A percentile compares a stretch with the other conserved stretches of the same genome.
Evolutionary conservation across 1,140 invertebrate genomes (phyloP).

Genomic region (Panulirus ornatus): DNA sequence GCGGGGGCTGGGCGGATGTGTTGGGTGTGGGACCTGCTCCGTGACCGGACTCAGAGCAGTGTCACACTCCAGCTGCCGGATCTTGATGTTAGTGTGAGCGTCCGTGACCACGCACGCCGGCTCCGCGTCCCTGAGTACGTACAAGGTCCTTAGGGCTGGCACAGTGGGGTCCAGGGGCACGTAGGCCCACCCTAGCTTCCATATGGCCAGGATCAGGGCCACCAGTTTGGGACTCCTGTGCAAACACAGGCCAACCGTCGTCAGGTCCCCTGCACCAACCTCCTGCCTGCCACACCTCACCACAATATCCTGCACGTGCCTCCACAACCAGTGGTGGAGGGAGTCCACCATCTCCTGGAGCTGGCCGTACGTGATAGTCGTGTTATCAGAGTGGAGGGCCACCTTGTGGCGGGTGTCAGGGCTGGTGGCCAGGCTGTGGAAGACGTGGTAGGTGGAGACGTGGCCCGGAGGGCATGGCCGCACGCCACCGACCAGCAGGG

Average conservation of each 20-base stretch:
- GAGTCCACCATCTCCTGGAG: slow-evolving; percentile 48
- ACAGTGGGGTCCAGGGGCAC: slow-evolving; percentile 88
- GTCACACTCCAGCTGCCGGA: slow-evolving; percentile 43
- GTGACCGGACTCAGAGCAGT: neutral
- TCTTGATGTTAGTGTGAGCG: slow-evolving; percentile 35
- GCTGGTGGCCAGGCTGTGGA: slow-evolving; percentile 51
- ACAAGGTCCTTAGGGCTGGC: slow-evolving; percentile 85
- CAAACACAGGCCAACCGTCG: slow-evolving; percentile 81
- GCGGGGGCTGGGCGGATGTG: neutral
- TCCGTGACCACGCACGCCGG: slow-evolving; percentile 86
- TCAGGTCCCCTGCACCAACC: neutral
- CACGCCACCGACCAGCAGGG: slow-evolving; percentile 36
- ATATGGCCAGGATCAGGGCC: slow-evolving; percentile 84
- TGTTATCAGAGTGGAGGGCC: slow-evolving; percentile 31
- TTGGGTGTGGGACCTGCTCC: neutral
- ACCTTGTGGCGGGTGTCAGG: slow-evolving; percentile 25
- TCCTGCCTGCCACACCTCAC: neutral
- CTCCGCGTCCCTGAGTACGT: slow-evolving; percentile 87
- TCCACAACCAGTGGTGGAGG: slow-evolving; percentile 18
- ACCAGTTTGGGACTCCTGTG: slow-evolving; percentile 86
- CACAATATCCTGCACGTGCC: neutral
- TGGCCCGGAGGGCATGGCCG: neutral
- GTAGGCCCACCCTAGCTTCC: slow-evolving; percentile 90
- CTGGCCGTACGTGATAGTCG: slow-evolving; percentile 26
- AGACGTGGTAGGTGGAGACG: slow-evolving; percentile 22